Evolutionary conservation across 2,113 vertebrate species (phyloP).

Genomic region (Xerus inauris): DNA sequence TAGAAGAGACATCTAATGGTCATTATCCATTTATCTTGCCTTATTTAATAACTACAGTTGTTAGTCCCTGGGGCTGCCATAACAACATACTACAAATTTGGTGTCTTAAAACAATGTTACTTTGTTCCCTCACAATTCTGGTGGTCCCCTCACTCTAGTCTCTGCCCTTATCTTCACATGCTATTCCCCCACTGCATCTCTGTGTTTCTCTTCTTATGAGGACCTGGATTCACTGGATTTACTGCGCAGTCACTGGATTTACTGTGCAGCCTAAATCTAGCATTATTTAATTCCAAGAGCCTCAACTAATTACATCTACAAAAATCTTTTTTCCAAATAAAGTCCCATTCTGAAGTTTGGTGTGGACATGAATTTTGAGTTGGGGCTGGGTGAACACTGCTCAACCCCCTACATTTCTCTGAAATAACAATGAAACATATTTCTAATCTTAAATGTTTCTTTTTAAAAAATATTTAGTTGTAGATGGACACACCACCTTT

Average conservation of each 20-base stretch:
- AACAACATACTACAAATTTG: not conserved
- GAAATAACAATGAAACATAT: not conserved
- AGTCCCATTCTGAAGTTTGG: not conserved
- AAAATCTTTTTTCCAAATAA: slow-evolving; percentile 14
- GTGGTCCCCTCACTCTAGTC: not conserved
- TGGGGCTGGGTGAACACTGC: not conserved
- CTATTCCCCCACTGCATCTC: not conserved
- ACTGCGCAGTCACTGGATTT: not conserved
- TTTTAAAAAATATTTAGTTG: not conserved
- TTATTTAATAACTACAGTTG: not conserved
- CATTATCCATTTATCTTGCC: not conserved
- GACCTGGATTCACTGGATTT: not conserved
- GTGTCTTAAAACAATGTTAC: not conserved
- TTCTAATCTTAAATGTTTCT: not conserved
- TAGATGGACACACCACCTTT: too few relatives aligned
- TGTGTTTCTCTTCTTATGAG: not conserved
- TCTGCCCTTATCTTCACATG: not conserved
- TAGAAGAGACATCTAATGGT: not conserved
- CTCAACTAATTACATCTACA: not conserved
- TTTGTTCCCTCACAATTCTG: not conserved
- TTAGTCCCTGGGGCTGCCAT: not conserved
- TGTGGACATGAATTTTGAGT: not conserved
- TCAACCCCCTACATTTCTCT: not conserved
- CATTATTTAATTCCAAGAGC: not conserved
- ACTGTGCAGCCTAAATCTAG: not conserved